A percentile compares a stretch with the other conserved stretches of the same genome.
Evolutionary conservation across 2,888 invertebrate genomes (phyloP).

Genomic region (Meganola albula): DNA sequence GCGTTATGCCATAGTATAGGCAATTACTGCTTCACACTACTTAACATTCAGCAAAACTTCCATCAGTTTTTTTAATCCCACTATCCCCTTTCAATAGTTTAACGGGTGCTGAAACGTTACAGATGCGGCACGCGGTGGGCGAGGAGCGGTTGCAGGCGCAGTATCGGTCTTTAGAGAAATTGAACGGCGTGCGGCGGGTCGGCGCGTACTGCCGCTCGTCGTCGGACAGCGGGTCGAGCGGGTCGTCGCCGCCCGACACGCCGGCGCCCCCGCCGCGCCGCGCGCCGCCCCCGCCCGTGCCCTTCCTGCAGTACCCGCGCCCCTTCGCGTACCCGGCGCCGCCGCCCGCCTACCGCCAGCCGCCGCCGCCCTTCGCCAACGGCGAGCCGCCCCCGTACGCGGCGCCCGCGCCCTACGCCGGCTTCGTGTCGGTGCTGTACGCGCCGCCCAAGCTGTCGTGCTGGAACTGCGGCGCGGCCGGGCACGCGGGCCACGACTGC

Average conservation of each 20-base stretch:
- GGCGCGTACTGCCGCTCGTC: slow-evolving; percentile 62
- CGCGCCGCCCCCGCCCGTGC: slow-evolving; percentile 42
- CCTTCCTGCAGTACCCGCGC: slow-evolving; percentile 57
- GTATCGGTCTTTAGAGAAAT: slow-evolving; percentile 77
- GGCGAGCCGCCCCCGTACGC: slow-evolving; percentile 67
- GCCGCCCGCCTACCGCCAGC: slow-evolving; percentile 61
- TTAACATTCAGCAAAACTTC: no score
- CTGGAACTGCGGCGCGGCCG: slow-evolving; percentile 93
- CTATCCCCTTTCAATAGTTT: no score
- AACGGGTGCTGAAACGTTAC: no score
- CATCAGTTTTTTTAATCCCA: no score
- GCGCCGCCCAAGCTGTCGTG: slow-evolving; percentile 85
- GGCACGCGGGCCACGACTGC: slow-evolving; percentile 91
- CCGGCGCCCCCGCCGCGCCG: slow-evolving; percentile 49
- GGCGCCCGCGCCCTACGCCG: slow-evolving; percentile 62
- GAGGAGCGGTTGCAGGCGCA: slow-evolving; percentile 80
- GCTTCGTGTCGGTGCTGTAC: slow-evolving; percentile 72
- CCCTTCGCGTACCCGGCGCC: slow-evolving; percentile 62
- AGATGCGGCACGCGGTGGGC: slow-evolving; percentile 80
- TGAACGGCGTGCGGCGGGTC: slow-evolving; percentile 74
- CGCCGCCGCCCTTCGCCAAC: slow-evolving; percentile 66
- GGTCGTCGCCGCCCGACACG: slow-evolving; percentile 62
- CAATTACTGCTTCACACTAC: no score
- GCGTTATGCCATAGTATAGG: no score
- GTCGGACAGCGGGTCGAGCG: slow-evolving; percentile 64